A percentile compares a stretch with the other conserved stretches of the same genome.
phyloP scores from a whole-genome alignment of 2,113 vertebrate species.

The Phyllostomus discolor region DNA sequence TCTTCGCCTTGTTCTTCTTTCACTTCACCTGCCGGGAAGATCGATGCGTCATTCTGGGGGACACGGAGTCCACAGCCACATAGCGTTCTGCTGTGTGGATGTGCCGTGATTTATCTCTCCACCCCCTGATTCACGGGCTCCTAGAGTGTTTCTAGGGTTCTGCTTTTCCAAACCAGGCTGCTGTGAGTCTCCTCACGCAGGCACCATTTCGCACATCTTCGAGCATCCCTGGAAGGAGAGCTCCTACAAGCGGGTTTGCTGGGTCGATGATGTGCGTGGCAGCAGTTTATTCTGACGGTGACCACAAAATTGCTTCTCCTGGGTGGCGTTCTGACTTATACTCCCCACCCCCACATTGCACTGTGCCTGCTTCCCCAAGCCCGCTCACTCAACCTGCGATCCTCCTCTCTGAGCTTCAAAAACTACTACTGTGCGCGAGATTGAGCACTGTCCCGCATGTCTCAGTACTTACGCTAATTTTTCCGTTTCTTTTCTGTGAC shows the following conservation, averaged over 20 bases:
- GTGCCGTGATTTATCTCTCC: neutral
- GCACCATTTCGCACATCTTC: neutral
- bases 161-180: neutral
- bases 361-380: neutral
- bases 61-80: neutral
- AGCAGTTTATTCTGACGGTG: neutral
- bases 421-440: neutral
- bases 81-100: fast-evolving
- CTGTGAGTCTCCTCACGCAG: neutral
- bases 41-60: neutral
- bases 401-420: neutral
- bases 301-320: neutral
- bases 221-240: neutral
- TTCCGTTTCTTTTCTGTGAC: neutral
- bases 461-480: neutral
- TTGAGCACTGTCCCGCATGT: neutral
- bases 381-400: neutral
- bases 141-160: neutral
- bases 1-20: neutral
- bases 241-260: neutral
- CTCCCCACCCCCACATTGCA: neutral
- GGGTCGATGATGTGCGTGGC: neutral
- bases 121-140: neutral
- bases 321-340: neutral
- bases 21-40: neutral